These are phyloP conservation scores for Danaus melanippus DNA, from an alignment of 1,140 invertebrate species.

Conservation along the genomic window DNA sequence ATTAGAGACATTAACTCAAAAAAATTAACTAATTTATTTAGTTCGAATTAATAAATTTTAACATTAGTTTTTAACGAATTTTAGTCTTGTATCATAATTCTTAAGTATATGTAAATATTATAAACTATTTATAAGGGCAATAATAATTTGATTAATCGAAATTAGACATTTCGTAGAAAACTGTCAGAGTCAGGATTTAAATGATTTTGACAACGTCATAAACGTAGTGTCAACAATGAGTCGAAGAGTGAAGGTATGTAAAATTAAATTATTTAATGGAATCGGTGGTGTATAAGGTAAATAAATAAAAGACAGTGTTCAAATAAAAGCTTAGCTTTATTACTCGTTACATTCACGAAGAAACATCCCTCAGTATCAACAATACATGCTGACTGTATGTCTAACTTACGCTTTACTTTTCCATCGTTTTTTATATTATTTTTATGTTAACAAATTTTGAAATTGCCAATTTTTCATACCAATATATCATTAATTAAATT, in stretches of 20 bases:
- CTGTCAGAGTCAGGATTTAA: not conserved
- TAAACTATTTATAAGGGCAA: no score
- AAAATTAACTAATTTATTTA: no score
- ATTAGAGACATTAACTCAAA: no score
- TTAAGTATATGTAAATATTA: no score
- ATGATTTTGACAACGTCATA: not conserved
- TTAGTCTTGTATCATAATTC: no score
- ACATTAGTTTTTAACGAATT: no score
- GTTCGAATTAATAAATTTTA: no score
- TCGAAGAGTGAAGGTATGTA: not conserved
- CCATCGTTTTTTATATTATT: slow-evolving; percentile 41
- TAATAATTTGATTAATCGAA: slow-evolving; percentile 3
- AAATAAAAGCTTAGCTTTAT: slow-evolving; percentile 75
- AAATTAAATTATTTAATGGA: no score
- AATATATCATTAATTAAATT: slow-evolving; percentile 41
- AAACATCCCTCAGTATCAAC: slow-evolving; percentile 72
- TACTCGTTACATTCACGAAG: slow-evolving; percentile 73
- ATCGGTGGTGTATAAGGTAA: not conserved
- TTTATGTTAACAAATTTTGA: slow-evolving; percentile 55
- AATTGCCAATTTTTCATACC: slow-evolving; percentile 53
- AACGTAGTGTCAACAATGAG: no score
- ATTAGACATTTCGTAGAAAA: not conserved
- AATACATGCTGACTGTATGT: slow-evolving; percentile 53
- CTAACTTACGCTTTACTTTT: slow-evolving; percentile 49
- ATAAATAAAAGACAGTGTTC: slow-evolving; percentile 60